phyloP scores from a whole-genome alignment of 2,888 invertebrate genomes.

The Loripinus fragilis region DNA sequence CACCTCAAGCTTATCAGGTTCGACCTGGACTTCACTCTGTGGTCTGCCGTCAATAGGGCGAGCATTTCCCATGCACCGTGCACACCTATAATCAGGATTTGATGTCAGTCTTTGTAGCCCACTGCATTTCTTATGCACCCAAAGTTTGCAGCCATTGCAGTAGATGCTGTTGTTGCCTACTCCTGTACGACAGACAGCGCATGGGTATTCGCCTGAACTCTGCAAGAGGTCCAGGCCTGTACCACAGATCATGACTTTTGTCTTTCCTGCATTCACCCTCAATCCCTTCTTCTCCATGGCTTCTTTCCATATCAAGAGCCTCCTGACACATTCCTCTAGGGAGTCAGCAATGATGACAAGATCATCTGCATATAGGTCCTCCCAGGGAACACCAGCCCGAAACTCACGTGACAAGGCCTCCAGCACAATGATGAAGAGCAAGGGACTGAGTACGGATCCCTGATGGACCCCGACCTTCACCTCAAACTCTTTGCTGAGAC shows the following conservation, averaged over 20 bases:
- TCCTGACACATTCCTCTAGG: background rate
- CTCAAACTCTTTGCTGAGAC: constrained; percentile 19
- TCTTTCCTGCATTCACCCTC: background rate
- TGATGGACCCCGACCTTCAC: constrained; percentile 19
- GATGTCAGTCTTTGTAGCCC: too few species aligned
- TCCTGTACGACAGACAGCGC: too few species aligned
- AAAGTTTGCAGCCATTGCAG: too few species aligned
- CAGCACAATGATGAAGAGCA: constrained; percentile 28
- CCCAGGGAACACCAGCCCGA: background rate
- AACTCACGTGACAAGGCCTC: constrained; percentile 15
- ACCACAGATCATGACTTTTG: background rate
- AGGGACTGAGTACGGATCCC: constrained; percentile 21
- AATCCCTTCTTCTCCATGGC: background rate
- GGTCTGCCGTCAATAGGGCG: background rate
- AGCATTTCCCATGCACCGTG: background rate
- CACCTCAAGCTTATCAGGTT: background rate
- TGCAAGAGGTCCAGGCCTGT: too few species aligned
- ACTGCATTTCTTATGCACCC: too few species aligned
- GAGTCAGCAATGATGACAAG: background rate
- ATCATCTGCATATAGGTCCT: constrained; percentile 22
- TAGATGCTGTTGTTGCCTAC: too few species aligned
- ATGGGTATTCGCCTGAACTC: too few species aligned
- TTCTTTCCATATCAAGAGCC: too few species aligned
- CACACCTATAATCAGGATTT: background rate
- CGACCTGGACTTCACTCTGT: background rate